A percentile compares a stretch with the other conserved stretches of the same genome.
Evolutionary conservation across 2,797 vertebrate genomes (phyloP).

Genomic region (Hypotaenidia philippensis): DNA sequence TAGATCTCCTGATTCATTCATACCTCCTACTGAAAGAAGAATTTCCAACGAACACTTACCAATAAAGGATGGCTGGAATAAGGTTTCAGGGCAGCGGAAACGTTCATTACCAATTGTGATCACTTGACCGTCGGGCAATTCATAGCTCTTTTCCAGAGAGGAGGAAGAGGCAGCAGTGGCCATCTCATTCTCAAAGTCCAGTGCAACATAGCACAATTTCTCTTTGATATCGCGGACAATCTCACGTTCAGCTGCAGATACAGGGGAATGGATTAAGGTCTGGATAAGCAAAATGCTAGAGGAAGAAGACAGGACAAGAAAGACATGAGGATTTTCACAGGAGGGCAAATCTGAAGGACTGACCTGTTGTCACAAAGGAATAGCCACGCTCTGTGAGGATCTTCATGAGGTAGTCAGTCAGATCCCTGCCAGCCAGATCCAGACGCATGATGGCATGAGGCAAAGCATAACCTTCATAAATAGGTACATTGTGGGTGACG

Average conservation of each 20-base stretch:
- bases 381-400: slow-evolving; percentile 99
- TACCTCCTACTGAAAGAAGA: neutral
- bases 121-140: slow-evolving; percentile 98
- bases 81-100: slow-evolving; percentile 99
- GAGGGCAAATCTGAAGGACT: slow-evolving; percentile 45
- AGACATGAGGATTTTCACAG: neutral
- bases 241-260: slow-evolving; percentile 94
- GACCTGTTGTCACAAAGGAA: slow-evolving; percentile 98
- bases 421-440: slow-evolving; percentile 97
- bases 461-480: slow-evolving; percentile 96
- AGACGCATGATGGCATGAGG: slow-evolving; percentile 99
- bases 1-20: neutral
- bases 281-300: neutral
- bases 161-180: slow-evolving; percentile 98
- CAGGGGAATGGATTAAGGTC: slow-evolving; percentile 46
- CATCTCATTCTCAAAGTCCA: slow-evolving; percentile 99
- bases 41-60: slow-evolving; percentile 81
- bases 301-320: neutral
- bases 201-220: slow-evolving; percentile 98
- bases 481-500: slow-evolving; percentile 97
- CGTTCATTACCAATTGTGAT: slow-evolving; percentile 99
- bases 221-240: slow-evolving; percentile 99
- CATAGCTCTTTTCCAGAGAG: slow-evolving; percentile 99
- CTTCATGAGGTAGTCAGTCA: slow-evolving; percentile 99
- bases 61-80: slow-evolving; percentile 99